Evolutionary conservation across 2,113 vertebrate genomes (phyloP), one percentile per base, ranked within the genome.

Genomic region (Orcinus orca): DNA sequence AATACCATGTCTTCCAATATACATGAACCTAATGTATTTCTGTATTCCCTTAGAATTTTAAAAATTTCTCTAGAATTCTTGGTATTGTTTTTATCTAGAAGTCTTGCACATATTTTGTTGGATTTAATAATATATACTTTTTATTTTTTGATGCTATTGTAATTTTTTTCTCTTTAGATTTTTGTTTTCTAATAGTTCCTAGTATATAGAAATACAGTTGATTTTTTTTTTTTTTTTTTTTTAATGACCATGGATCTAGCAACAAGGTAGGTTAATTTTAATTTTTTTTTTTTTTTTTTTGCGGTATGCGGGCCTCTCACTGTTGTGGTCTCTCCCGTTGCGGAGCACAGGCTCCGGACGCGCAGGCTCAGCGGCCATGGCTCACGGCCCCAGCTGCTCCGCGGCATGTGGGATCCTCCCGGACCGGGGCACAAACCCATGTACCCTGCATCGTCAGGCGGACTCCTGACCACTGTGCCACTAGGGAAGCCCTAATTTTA

Each of bases 51-150:
- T 44, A 58, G 81, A 84, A 47, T 9, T 68, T 77, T 20, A 41
- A 77, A 65, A 44, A 6, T 29, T 83, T 84, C 36, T 79, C 2
- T 82, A 62, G 55, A 68, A 88, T 60, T 92, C 88, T 80, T 20
- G 25, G 10, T 33, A 23, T 5, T 73, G 58, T 50, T 95, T 96
- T 89, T 97, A 29, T 55, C 93, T 68, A 80, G 38, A 93, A 44
- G 33, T 79, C 26, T 76, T 88, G 1, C 1, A 62, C 7, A 58
- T 60, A 20, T 89, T 93, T 97, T 84, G 20, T 94, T 90, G 41
- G 6, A 55, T 74, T 87, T 90, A 36, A 15, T 62, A 13, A 41
- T 55, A 60, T 3, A 1, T 76, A 23, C 23, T 80, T 83, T 58
- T 77, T 8, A 14, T 67, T 63, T 93, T 81, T 83, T 21, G 21